phyloP scores from a whole-genome alignment of 2,888 invertebrate genomes.

The Mylabris sibirica region DNA sequence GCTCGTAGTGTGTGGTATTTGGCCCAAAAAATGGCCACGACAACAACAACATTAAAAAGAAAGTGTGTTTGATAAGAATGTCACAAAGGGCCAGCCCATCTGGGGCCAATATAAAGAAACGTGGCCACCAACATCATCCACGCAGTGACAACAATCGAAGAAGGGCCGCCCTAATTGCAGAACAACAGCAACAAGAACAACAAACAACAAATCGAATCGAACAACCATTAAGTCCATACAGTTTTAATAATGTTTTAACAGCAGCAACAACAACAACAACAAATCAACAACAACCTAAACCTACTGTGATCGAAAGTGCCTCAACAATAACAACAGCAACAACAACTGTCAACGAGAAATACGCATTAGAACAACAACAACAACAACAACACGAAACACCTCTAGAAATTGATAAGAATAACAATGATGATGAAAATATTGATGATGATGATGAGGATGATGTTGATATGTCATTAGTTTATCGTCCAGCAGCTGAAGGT shows the following conservation, averaged over 20 bases:
- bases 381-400: constrained; percentile 46
- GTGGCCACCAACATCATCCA: constrained; percentile 80
- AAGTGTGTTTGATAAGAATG: constrained; percentile 67
- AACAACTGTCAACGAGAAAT: constrained; percentile 18
- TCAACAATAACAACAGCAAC: constrained; percentile 34
- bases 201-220: constrained; percentile 33
- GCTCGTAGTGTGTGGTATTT: constrained; percentile 44
- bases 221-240: constrained; percentile 48
- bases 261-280: constrained; percentile 36
- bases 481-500: constrained; percentile 61
- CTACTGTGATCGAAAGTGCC: constrained; percentile 45
- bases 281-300: constrained; percentile 35
- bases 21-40: constrained; percentile 69
- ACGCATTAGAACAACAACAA: constrained; percentile 29
- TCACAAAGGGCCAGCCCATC: constrained; percentile 67
- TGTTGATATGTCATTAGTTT: constrained; percentile 56
- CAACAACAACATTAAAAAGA: constrained; percentile 40
- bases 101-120: constrained; percentile 69
- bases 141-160: constrained; percentile 64
- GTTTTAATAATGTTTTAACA: constrained; percentile 45
- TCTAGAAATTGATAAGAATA: constrained; percentile 40
- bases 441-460: constrained; percentile 40
- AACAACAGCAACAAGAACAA: constrained; percentile 33
- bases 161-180: constrained; percentile 65
- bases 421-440: constrained; percentile 29